phyloP scores from a whole-genome alignment of 1,140 invertebrate species.

The Melitaea cinxia region DNA sequence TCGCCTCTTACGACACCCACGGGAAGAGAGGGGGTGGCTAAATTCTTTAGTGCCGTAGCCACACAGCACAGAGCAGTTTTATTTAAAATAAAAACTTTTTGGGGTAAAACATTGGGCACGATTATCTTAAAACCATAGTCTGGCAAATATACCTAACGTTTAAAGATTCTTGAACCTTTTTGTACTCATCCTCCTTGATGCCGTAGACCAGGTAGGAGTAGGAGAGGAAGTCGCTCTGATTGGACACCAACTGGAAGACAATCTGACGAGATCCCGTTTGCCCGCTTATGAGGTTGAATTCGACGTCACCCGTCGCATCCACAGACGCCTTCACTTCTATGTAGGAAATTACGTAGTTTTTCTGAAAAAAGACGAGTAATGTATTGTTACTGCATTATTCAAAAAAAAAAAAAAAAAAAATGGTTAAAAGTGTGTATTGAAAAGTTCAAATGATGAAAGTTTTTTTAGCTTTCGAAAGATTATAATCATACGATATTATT shows the following conservation, averaged over 20 bases:
- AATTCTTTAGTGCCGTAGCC: too few species aligned
- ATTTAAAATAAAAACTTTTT: too few species aligned
- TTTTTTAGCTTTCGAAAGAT: too few species aligned
- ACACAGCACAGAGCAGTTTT: too few species aligned
- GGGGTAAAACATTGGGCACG: too few species aligned
- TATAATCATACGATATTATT: too few species aligned
- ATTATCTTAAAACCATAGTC: too few species aligned
- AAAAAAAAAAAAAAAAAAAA: too few species aligned
- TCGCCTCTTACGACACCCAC: too few species aligned
- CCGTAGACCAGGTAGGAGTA: slow-evolving; percentile 67
- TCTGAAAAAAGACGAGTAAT: slow-evolving; percentile 43
- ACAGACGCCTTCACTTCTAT: slow-evolving; percentile 58
- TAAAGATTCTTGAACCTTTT: slow-evolving; percentile 54
- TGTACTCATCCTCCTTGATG: slow-evolving; percentile 65
- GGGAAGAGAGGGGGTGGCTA: too few species aligned
- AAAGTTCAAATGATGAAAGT: too few species aligned
- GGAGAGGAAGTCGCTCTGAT: slow-evolving; percentile 64
- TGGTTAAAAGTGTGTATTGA: too few species aligned
- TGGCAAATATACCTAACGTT: background rate
- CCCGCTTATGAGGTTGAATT: slow-evolving; percentile 56
- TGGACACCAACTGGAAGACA: slow-evolving; percentile 69
- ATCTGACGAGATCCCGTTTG: slow-evolving; percentile 54
- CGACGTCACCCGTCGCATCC: slow-evolving; percentile 46
- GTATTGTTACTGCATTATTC: background rate
- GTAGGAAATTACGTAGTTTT: slow-evolving; percentile 64